Percentiles rank a stretch among this genome's conserved stretches.
phyloP scores from a whole-genome alignment of 2,113 vertebrate species.

The Ptychochromis oligacanthus region DNA sequence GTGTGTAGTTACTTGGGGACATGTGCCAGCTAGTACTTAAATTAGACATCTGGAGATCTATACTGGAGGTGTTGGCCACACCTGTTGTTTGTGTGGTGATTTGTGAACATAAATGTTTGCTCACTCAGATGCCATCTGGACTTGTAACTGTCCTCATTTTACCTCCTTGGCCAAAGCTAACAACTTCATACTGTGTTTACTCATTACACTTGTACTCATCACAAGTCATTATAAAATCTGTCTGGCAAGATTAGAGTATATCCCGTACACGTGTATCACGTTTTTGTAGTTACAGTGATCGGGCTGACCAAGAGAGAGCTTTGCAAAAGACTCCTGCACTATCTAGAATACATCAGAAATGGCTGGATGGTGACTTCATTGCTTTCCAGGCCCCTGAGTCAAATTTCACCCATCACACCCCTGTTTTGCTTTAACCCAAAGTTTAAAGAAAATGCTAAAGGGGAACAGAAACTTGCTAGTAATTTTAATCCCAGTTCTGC shows the following conservation, averaged over 20 bases:
- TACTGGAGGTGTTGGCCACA: background rate
- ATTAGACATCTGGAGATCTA: background rate
- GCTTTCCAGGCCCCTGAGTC: background rate
- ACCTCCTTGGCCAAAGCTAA: background rate
- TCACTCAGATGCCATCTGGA: background rate
- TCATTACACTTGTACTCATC: background rate
- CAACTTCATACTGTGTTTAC: background rate
- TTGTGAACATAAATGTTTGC: background rate
- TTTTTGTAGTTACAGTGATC: background rate
- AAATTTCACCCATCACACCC: background rate
- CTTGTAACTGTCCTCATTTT: conserved; percentile 1
- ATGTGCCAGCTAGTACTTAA: background rate
- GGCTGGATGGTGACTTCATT: conserved; percentile 4
- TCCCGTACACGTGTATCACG: background rate
- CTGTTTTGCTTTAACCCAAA: background rate
- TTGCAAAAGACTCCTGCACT: background rate
- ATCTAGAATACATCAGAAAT: conserved; percentile 5
- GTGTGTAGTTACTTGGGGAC: background rate
- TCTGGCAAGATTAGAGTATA: background rate
- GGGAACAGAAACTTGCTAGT: conserved; percentile 9
- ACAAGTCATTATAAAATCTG: background rate
- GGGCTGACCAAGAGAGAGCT: background rate
- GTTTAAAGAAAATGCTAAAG: conserved; percentile 6
- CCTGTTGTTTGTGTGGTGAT: background rate
- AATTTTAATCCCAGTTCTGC: conserved; percentile 14